A percentile compares a stretch with the other conserved stretches of the same genome.
Evolutionary conservation across 1,140 invertebrate genomes (phyloP).

Genomic region (Goniozus legneri): DNA sequence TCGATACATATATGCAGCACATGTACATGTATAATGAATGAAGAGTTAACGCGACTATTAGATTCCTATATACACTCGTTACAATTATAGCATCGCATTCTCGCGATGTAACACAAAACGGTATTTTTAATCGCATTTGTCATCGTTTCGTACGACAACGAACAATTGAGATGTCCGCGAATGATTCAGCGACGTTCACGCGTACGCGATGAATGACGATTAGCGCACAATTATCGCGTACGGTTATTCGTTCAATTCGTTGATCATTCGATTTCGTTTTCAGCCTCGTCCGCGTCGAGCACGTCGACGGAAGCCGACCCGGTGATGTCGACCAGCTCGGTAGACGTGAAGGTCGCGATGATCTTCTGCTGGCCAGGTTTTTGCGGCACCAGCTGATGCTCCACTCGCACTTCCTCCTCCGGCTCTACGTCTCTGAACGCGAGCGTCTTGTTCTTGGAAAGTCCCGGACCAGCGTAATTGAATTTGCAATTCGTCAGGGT

Average conservation of each 20-base stretch:
- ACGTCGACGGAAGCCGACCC: slow-evolving; percentile 59
- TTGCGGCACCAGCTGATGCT: slow-evolving; percentile 57
- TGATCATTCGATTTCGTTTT: too few relatives aligned
- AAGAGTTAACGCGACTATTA: too few relatives aligned
- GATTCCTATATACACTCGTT: too few relatives aligned
- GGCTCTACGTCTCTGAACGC: slow-evolving; percentile 56
- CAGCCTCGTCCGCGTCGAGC: slow-evolving; percentile 30
- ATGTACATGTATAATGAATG: too few relatives aligned
- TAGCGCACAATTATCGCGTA: not conserved
- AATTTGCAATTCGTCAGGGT: slow-evolving; percentile 63
- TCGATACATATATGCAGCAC: too few relatives aligned
- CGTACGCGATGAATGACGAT: not conserved
- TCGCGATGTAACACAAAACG: not conserved
- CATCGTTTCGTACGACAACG: not conserved
- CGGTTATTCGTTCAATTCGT: slow-evolving; percentile 10
- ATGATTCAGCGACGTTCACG: not conserved
- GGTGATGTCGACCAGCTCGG: slow-evolving; percentile 63
- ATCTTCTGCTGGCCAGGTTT: slow-evolving; percentile 55
- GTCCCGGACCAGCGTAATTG: slow-evolving; percentile 65
- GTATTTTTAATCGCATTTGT: not conserved
- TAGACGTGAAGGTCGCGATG: slow-evolving; percentile 65
- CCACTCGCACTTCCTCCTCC: slow-evolving; percentile 52
- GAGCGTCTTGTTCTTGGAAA: slow-evolving; percentile 59
- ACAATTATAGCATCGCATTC: too few relatives aligned
- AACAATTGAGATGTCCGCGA: not conserved